Base-by-base conservation (phyloP, 2,113 vertebrate genomes). In the Myxocyprinus asiaticus region DNA sequence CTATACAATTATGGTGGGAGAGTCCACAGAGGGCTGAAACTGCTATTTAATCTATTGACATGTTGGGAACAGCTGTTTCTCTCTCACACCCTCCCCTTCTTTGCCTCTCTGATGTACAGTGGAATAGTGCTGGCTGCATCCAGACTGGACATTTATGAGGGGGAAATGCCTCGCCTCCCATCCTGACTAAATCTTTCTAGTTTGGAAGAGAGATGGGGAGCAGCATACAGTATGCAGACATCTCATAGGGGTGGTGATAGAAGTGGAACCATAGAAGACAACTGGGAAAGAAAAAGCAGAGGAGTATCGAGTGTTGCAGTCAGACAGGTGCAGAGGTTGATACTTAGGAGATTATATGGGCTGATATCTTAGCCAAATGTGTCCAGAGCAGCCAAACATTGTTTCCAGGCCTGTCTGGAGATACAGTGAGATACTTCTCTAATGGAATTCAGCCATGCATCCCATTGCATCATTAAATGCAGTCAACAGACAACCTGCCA, bases 61-160 rank as follows among this genome's bases (percentile, higher is more conserved):
- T 79, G 70, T 76, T 74, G 73, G 67, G 70, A 83, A 68, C 84
- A 85, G 84, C 84, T 85, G 84, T 77, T 67, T 72, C 77, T 9
- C 78, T 79, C 66, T 65, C 76, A 33, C 1, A 33, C 58, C 64
- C 9, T 33, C 56, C 45, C 47, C 70, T 59, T 17, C 47, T 47
- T 50, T 42, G 22, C 61, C 22, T 62, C 85, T 22, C 86, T 77
- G 33, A 83, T 82, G 90, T 76, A 56, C 78, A 67, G 55, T 67
- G 76, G 22, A 17, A 76, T 44, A 47, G 45, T 15, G 17, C 72
- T 77, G 71, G 67, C 62, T 10, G 63, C 77, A 82, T 92, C 91
- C 90, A 88, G 88, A 88, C 81, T 66, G 86, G 69, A 66, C 82
- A 87, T 14, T 92, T 92, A 92, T 82, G 90, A 92, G 89, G 83